Conservation (phyloP, 2,113 vertebrate species). For the Chionis minor region DNA sequence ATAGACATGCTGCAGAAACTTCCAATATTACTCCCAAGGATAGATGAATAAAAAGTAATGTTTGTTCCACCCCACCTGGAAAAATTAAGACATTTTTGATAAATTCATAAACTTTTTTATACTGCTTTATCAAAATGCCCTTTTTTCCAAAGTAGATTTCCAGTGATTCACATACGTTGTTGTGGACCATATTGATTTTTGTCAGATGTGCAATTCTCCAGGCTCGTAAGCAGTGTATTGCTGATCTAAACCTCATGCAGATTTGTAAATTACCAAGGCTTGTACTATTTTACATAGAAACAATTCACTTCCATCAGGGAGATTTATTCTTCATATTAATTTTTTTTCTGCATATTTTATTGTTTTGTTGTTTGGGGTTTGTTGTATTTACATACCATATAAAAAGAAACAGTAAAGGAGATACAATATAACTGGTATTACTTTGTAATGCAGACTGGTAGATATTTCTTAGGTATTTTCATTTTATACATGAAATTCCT, state of each 20-base stretch:
- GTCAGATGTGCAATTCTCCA: fast-evolving
- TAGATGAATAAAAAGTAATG: neutral
- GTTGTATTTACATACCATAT: neutral
- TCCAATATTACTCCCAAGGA: neutral
- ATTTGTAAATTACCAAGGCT: neutral
- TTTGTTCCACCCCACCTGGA: neutral
- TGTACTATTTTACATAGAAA: neutral
- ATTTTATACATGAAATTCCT: neutral
- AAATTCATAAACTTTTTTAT: neutral
- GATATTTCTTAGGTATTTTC: neutral
- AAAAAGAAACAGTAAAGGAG: neutral
- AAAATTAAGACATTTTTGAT: neutral
- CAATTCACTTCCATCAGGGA: neutral
- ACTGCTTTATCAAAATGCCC: neutral
- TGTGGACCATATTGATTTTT: neutral
- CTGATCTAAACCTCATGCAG: neutral
- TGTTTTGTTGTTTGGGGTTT: too few relatives aligned
- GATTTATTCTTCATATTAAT: neutral
- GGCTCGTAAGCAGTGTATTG: neutral
- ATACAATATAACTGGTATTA: neutral
- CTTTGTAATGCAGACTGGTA: neutral
- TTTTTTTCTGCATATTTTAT: neutral
- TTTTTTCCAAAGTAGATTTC: neutral
- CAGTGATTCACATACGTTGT: neutral
- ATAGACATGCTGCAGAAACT: neutral